phyloP scores from a whole-genome alignment of 2,113 vertebrate species.

The Indicator indicator region DNA sequence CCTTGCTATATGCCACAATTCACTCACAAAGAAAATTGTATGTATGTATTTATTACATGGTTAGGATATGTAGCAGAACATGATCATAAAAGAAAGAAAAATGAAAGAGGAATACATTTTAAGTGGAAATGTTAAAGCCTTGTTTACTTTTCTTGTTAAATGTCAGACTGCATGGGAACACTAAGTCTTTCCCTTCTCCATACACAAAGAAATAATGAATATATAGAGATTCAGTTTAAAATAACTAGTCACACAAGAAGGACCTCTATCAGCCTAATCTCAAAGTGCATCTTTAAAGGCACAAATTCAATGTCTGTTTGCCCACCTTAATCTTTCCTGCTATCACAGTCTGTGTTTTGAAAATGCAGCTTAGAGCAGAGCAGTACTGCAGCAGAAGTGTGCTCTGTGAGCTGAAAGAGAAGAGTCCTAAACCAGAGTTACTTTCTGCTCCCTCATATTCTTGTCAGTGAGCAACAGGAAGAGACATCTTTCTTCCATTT shows the following conservation, averaged over 20 bases:
- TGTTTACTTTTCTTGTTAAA: background rate
- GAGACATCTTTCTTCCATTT: background rate
- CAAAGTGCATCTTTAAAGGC: background rate
- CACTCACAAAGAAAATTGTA: background rate
- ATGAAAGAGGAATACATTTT: background rate
- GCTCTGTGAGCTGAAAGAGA: background rate
- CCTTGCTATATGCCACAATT: background rate
- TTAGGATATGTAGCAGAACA: background rate
- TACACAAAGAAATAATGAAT: background rate
- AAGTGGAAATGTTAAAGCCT: background rate
- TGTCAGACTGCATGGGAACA: background rate
- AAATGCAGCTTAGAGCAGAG: background rate
- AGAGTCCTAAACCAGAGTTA: background rate
- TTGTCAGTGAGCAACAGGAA: background rate
- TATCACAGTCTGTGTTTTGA: background rate
- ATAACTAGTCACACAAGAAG: background rate
- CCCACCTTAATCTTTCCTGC: background rate
- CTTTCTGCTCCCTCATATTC: background rate
- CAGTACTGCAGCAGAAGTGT: background rate
- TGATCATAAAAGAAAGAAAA: background rate
- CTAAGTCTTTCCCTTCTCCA: background rate
- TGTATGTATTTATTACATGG: background rate
- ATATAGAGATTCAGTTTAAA: background rate
- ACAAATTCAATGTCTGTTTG: background rate
- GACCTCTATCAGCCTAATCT: background rate